Evolutionary conservation across 1,140 invertebrate genomes (phyloP).

Genomic region (Zaprionus inermis): DNA sequence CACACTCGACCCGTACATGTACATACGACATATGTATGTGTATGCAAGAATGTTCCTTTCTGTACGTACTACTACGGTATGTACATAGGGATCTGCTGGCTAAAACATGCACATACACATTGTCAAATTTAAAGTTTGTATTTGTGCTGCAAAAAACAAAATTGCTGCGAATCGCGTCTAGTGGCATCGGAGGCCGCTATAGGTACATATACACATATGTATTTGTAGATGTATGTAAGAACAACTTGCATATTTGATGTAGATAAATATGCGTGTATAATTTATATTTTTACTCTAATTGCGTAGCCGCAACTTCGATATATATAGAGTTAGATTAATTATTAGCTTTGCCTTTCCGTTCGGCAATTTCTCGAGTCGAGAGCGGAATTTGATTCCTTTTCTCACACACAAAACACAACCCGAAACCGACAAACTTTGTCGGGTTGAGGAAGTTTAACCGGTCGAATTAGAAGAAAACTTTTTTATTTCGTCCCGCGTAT

Average conservation of each 20-base stretch:
- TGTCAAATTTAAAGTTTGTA: conserved; percentile 3
- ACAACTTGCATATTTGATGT: background rate
- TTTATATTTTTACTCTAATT: background rate
- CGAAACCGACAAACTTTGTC: conserved; percentile 5
- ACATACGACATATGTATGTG: background rate
- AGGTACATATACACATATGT: background rate
- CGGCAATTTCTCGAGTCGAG: background rate
- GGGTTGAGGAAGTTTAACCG: conserved; percentile 1
- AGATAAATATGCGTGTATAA: background rate
- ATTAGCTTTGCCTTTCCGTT: conserved; percentile 1
- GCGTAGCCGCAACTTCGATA: background rate
- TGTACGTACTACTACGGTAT: background rate
- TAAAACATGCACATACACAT: background rate
- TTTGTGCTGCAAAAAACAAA: conserved; percentile 6
- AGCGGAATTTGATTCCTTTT: background rate
- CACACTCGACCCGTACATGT: conserved; percentile 1
- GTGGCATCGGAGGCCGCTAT: too few relatives aligned
- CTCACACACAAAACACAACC: background rate
- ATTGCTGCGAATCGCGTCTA: background rate
- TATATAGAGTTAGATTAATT: background rate
- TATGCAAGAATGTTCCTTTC: conserved; percentile 1
- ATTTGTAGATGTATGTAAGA: background rate
- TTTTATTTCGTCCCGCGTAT: background rate
- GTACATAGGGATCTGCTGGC: conserved; percentile 9
- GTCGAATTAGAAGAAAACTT: background rate